Percentiles rank a stretch among this genome's conserved stretches.
phyloP scores from a whole-genome alignment of 2,113 vertebrate genomes.

The Hypanus sabinus region DNA sequence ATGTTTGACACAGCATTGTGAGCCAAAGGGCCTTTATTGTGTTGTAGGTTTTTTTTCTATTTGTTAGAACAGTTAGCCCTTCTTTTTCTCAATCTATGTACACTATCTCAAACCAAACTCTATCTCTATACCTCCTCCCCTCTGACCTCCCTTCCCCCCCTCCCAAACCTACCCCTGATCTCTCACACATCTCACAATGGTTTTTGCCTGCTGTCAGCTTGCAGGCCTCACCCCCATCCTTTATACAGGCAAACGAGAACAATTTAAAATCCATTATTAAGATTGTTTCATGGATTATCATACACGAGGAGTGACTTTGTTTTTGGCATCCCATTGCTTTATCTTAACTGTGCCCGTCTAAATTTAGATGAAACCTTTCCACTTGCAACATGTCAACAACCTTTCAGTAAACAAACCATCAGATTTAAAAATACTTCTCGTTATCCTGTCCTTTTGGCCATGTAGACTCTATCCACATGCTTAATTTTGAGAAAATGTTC shows the following conservation, averaged over 20 bases:
- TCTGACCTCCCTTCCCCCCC: neutral
- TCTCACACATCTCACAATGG: neutral
- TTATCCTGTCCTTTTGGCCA: neutral
- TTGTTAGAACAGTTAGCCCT: neutral
- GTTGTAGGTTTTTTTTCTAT: too few species aligned
- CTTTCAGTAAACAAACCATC: neutral
- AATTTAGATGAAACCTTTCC: constrained; percentile 1
- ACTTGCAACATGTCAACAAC: neutral
- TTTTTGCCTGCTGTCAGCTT: neutral
- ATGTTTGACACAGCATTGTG: too few species aligned
- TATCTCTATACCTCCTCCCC: neutral
- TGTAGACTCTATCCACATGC: neutral
- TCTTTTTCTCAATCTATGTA: neutral
- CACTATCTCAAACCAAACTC: neutral
- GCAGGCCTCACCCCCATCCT: neutral
- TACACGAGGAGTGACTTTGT: neutral
- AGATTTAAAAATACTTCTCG: neutral
- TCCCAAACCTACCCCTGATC: neutral
- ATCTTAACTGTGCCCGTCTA: neutral
- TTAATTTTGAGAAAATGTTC: neutral
- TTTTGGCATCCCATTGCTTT: neutral
- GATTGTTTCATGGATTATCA: neutral
- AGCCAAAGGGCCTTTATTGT: too few species aligned
- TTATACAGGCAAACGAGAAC: neutral
- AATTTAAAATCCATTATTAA: neutral